Conservation (phyloP, 2,113 vertebrate genomes). For the Crypturellus undulatus region DNA sequence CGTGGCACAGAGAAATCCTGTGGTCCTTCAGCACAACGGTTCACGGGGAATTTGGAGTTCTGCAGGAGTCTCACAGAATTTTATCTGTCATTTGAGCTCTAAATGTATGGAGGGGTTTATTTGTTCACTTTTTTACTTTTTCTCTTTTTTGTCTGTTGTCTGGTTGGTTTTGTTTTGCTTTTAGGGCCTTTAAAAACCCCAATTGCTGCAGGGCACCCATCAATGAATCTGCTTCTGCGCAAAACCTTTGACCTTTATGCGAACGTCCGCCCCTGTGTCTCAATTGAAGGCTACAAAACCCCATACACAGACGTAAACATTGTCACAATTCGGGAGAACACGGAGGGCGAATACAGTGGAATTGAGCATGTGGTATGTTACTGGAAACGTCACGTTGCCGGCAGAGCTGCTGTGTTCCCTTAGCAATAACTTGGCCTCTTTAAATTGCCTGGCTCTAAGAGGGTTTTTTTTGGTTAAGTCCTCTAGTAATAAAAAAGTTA, state of each 20-base stretch:
- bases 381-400: background rate
- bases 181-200: conserved; percentile 95
- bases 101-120: background rate
- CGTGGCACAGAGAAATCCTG: background rate
- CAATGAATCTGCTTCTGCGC: conserved; percentile 94
- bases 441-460: background rate
- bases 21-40: background rate
- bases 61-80: background rate
- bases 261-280: conserved; percentile 93
- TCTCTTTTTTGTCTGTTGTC: fast-evolving
- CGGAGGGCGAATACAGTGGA: conserved; percentile 92
- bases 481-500: background rate
- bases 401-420: fast-evolving
- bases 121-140: background rate
- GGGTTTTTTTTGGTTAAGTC: background rate
- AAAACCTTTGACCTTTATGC: conserved; percentile 97
- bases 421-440: background rate
- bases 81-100: background rate
- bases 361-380: conserved; percentile 92
- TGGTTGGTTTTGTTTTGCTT: background rate
- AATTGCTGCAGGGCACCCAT: conserved; percentile 94
- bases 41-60: background rate
- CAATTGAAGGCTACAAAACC: conserved; percentile 95
- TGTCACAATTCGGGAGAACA: conserved; percentile 92
- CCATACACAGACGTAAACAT: conserved; percentile 90